These are phyloP conservation scores for Pseudanteris insignis DNA, from an alignment of 2,888 invertebrate species.

Conservation along the genomic window DNA sequence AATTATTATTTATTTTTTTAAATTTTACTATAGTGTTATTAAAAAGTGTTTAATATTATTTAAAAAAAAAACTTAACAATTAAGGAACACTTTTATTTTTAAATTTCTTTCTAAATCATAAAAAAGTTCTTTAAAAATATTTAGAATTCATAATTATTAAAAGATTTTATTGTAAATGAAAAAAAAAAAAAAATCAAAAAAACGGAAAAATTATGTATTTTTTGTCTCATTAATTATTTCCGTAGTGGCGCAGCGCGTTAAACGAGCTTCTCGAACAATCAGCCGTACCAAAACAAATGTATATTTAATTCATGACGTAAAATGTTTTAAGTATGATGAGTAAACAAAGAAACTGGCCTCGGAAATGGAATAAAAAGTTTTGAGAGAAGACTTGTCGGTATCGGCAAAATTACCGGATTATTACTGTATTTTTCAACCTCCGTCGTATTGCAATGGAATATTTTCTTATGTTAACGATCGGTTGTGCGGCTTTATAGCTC, in stretches of 20 bases:
- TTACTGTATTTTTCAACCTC: constrained; percentile 44
- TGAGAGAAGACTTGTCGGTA: constrained; percentile 38
- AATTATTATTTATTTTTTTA: too few species aligned
- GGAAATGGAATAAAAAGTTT: constrained; percentile 43
- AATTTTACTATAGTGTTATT: too few species aligned
- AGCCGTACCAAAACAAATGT: constrained; percentile 22
- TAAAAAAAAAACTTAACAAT: too few species aligned
- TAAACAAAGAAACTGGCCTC: constrained; percentile 43
- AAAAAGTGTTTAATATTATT: too few species aligned
- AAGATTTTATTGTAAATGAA: too few species aligned
- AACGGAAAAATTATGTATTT: too few species aligned
- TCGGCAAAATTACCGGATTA: constrained; percentile 43
- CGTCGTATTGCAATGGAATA: constrained; percentile 45
- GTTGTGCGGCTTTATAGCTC: constrained; percentile 47
- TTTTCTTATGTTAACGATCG: constrained; percentile 48
- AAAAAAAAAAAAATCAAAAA: too few species aligned
- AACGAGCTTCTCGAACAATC: constrained; percentile 15
- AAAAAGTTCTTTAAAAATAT: too few species aligned
- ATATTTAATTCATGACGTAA: constrained; percentile 43
- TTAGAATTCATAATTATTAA: too few species aligned
- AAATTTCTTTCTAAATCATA: too few species aligned
- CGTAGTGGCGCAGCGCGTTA: constrained; percentile 14
- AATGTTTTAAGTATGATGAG: constrained; percentile 44
- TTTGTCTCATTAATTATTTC: background rate
- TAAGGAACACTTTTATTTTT: too few species aligned